Conservation (phyloP, 2,888 invertebrate species). For the Clanis bilineata region DNA sequence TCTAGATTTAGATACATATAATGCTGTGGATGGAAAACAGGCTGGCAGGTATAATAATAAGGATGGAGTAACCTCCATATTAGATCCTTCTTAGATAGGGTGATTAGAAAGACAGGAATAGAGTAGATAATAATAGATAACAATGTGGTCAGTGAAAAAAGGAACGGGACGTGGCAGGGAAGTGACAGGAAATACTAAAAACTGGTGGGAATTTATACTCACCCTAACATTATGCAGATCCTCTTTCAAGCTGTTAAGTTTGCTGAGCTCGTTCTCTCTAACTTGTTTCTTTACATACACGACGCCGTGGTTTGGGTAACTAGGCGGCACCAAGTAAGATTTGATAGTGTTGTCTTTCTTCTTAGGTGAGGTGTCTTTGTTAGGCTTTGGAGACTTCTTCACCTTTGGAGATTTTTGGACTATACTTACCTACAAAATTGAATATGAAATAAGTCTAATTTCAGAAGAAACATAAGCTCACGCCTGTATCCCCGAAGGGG, state of each 20-base stretch:
- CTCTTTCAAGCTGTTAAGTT: constrained; percentile 64
- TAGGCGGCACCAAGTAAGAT: constrained; percentile 60
- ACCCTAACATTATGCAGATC: constrained; percentile 70
- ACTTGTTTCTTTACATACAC: constrained; percentile 69
- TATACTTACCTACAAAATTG: constrained; percentile 26
- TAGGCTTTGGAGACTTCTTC: constrained; percentile 38
- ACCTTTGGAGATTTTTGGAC: constrained; percentile 35
- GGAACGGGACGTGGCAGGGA: no score
- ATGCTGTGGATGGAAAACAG: no score
- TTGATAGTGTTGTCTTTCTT: constrained; percentile 45
- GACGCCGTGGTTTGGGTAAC: constrained; percentile 65
- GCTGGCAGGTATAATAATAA: no score
- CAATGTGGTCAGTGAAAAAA: no score
- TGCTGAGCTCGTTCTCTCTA: constrained; percentile 68
- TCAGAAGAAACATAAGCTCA: no score
- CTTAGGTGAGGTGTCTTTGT: constrained; percentile 24
- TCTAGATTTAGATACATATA: neutral
- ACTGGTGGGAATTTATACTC: no score
- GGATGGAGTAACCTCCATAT: no score
- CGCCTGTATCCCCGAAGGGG: no score
- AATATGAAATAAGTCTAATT: neutral
- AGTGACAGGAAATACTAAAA: no score
- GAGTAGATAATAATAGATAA: no score
- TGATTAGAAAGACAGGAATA: no score
- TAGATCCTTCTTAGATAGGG: no score